These are phyloP conservation scores for Heteromormyrus szaboi DNA, from an alignment of 2,797 vertebrate genomes.

Conservation along the genomic window DNA sequence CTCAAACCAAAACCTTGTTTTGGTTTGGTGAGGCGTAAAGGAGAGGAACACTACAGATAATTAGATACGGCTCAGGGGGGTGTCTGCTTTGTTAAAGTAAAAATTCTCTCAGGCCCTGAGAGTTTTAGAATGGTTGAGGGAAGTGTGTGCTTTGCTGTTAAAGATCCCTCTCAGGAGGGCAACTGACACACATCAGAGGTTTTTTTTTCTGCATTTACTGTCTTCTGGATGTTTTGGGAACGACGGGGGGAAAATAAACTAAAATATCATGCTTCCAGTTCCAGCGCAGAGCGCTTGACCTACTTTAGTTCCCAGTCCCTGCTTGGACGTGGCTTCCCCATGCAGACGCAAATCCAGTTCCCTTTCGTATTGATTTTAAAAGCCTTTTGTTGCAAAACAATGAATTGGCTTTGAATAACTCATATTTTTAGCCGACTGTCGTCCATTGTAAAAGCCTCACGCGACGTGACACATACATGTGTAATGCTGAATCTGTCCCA, in stretches of 20 bases:
- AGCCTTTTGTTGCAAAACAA: not conserved
- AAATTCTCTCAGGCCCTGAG: not conserved
- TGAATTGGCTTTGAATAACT: not conserved
- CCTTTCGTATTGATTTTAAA: slow-evolving; percentile 1
- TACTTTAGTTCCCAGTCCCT: slow-evolving; percentile 8
- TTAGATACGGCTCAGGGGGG: slow-evolving; percentile 7
- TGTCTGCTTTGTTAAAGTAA: not conserved
- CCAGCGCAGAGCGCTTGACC: not conserved
- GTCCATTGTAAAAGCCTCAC: not conserved
- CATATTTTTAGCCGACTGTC: not conserved
- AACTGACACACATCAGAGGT: slow-evolving; percentile 12
- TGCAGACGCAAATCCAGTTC: not conserved
- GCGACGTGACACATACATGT: not conserved
- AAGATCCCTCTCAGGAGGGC: slow-evolving; percentile 13
- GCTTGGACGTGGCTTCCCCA: not conserved
- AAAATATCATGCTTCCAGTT: not conserved
- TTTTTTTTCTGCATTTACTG: not conserved
- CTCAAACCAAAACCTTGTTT: slow-evolving; percentile 25
- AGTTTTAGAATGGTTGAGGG: not conserved
- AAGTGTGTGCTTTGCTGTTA: slow-evolving; percentile 9
- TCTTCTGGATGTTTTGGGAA: slow-evolving; percentile 13
- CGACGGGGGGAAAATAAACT: not conserved
- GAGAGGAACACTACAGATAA: slow-evolving; percentile 14
- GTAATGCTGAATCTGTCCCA: not conserved
- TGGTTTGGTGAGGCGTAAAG: slow-evolving; percentile 22